Conservation (phyloP, 2,113 vertebrate species). For the Leptodactylus fuscus region DNA sequence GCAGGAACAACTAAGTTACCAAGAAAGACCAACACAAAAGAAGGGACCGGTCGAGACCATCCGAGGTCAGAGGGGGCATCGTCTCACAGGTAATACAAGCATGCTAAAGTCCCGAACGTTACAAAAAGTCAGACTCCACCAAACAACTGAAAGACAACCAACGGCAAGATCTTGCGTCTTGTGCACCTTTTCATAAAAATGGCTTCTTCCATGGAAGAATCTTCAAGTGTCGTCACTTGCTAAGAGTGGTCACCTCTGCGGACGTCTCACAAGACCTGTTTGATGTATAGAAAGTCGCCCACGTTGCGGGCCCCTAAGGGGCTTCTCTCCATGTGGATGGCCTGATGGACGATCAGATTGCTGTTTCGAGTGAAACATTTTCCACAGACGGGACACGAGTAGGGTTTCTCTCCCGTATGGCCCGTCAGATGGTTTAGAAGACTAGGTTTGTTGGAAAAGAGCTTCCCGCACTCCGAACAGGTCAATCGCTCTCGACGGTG, state of each 20-base stretch:
- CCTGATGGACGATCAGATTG: constrained; percentile 51
- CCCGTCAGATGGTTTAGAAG: constrained; percentile 38
- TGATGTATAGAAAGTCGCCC: background rate
- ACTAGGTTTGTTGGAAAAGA: constrained; percentile 22
- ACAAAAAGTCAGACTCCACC: background rate
- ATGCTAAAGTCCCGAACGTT: background rate
- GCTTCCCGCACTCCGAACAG: constrained; percentile 10
- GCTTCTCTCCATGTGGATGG: constrained; percentile 48
- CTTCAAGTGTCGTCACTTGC: background rate
- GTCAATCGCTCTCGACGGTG: constrained; percentile 35
- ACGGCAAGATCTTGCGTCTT: background rate
- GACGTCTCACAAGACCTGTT: constrained; percentile 1
- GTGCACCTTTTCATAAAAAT: constrained; percentile 5
- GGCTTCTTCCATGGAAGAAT: constrained; percentile 22
- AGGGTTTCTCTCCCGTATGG: constrained; percentile 57
- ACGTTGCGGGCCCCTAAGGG: constrained; percentile 24
- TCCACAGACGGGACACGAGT: constrained; percentile 58
- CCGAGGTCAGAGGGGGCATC: background rate
- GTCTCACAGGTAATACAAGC: background rate
- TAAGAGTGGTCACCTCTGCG: background rate
- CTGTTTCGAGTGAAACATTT: constrained; percentile 57
- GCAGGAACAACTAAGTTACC: background rate
- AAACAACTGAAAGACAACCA: background rate
- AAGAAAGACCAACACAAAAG: background rate
- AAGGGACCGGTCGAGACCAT: background rate